These are phyloP conservation scores for Parnassius orleans DNA, from an alignment of 2,888 invertebrate species.

Conservation along the genomic window DNA sequence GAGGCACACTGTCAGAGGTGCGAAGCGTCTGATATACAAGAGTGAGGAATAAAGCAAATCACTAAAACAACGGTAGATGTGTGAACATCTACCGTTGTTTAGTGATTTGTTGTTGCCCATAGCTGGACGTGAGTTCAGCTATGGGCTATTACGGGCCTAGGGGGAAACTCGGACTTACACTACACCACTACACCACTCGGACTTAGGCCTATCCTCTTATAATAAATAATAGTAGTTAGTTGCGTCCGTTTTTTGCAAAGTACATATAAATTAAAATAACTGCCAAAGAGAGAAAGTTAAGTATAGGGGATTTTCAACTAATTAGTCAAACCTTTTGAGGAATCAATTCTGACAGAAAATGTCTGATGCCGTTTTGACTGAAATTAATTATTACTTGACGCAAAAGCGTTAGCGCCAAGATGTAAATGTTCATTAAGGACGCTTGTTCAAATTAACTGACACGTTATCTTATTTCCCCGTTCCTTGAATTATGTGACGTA, in stretches of 20 bases:
- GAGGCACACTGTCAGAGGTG: too few relatives aligned
- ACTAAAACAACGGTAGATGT: too few relatives aligned
- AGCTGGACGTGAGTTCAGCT: too few relatives aligned
- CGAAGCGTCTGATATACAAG: too few relatives aligned
- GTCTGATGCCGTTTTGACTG: conserved; percentile 21
- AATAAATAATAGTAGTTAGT: not conserved
- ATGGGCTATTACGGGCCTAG: too few relatives aligned
- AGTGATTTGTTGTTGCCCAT: too few relatives aligned
- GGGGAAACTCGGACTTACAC: too few relatives aligned
- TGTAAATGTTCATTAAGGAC: conserved; percentile 23
- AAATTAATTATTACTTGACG: conserved; percentile 23
- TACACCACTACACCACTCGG: too few relatives aligned
- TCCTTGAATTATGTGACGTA: conserved; percentile 8
- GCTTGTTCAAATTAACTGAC: conserved; percentile 26
- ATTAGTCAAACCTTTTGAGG: conserved; percentile 6
- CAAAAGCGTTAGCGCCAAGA: conserved; percentile 22
- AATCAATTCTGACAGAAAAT: conserved; percentile 12
- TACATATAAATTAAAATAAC: conserved; percentile 2
- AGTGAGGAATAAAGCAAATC: too few relatives aligned
- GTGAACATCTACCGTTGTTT: too few relatives aligned
- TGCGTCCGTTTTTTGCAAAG: not conserved
- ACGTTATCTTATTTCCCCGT: conserved; percentile 16
- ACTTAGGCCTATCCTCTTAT: not conserved
- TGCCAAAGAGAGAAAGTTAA: too few relatives aligned
- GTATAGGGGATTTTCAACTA: too few relatives aligned